Evolutionary conservation across 2,888 invertebrate genomes (phyloP).

Genomic region (Aleiodes alternator): DNA sequence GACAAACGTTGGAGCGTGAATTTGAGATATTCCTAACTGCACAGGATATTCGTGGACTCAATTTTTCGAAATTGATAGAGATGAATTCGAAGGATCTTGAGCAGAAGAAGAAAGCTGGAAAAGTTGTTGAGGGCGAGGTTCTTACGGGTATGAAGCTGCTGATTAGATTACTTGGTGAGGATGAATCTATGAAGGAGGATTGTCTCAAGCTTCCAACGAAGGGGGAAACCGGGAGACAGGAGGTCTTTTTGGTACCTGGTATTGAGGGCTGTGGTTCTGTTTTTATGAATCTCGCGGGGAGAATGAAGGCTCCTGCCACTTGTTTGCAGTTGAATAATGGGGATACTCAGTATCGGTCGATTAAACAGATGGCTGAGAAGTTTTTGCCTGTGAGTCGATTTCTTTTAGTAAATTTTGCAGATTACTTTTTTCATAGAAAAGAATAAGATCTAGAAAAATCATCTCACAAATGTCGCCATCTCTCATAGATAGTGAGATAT

Average conservation of each 20-base stretch:
- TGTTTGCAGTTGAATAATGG: slow-evolving; percentile 66
- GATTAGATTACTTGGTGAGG: slow-evolving; percentile 53
- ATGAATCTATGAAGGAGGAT: slow-evolving; percentile 50
- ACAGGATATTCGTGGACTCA: slow-evolving; percentile 89
- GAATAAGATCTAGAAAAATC: too few species aligned
- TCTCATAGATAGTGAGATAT: too few species aligned
- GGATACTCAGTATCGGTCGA: slow-evolving; percentile 73
- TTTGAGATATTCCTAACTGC: slow-evolving; percentile 91
- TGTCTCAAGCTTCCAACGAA: slow-evolving; percentile 61
- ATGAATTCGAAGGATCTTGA: slow-evolving; percentile 62
- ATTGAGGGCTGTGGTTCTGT: slow-evolving; percentile 72
- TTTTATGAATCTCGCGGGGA: slow-evolving; percentile 66
- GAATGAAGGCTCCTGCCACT: slow-evolving; percentile 67
- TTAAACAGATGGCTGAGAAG: slow-evolving; percentile 77
- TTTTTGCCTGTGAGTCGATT: slow-evolving; percentile 77
- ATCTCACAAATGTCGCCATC: too few species aligned
- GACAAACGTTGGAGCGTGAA: slow-evolving; percentile 92
- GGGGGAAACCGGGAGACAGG: slow-evolving; percentile 56
- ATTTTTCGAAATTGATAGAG: slow-evolving; percentile 81
- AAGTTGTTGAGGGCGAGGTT: slow-evolving; percentile 37
- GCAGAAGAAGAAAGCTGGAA: slow-evolving; percentile 41
- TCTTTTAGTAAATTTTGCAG: neutral
- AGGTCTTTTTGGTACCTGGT: slow-evolving; percentile 73
- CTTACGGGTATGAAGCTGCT: slow-evolving; percentile 61
- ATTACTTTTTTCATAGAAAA: too few species aligned